Percentiles rank a stretch among this genome's conserved stretches.
These are phyloP conservation scores for Stictonetta naevosa DNA, from an alignment of 2,113 vertebrate genomes.

Conservation along the genomic window DNA sequence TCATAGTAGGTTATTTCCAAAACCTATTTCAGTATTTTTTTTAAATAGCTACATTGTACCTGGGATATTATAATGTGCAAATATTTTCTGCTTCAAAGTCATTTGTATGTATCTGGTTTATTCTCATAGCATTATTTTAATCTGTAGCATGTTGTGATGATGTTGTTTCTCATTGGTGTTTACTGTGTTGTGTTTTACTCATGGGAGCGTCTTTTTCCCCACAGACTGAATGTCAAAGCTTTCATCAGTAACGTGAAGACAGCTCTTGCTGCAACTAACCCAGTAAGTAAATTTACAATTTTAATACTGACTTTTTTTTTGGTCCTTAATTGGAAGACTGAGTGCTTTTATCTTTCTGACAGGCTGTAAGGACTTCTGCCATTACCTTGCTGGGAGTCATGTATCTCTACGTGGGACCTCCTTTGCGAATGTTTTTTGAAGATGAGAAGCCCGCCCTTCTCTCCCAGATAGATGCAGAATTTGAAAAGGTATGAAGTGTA, in stretches of 20 bases:
- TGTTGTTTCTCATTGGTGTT: background rate
- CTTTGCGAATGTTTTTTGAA: slow-evolving; percentile 96
- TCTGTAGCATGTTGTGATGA: background rate
- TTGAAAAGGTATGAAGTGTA: slow-evolving; percentile 89
- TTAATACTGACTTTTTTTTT: background rate
- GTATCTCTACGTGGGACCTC: slow-evolving; percentile 94
- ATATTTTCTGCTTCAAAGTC: background rate
- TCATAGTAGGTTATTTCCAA: background rate
- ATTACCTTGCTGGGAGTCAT: slow-evolving; percentile 94
- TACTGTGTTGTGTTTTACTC: background rate
- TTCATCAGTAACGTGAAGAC: slow-evolving; percentile 98
- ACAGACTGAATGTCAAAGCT: slow-evolving; percentile 94
- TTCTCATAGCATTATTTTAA: fast-evolving
- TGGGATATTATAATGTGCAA: background rate
- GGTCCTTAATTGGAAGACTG: background rate
- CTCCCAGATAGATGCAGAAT: slow-evolving; percentile 93
- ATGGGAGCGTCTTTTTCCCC: background rate
- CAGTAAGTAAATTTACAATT: slow-evolving; percentile 79
- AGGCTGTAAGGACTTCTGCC: slow-evolving; percentile 93
- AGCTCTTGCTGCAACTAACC: slow-evolving; percentile 95
- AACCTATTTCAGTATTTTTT: background rate
- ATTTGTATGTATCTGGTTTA: background rate
- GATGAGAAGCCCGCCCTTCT: slow-evolving; percentile 97
- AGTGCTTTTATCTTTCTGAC: slow-evolving; percentile 33
- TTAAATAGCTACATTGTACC: background rate